Evolutionary conservation across 2,113 vertebrate species (phyloP).

Genomic region (Tamias sibiricus): DNA sequence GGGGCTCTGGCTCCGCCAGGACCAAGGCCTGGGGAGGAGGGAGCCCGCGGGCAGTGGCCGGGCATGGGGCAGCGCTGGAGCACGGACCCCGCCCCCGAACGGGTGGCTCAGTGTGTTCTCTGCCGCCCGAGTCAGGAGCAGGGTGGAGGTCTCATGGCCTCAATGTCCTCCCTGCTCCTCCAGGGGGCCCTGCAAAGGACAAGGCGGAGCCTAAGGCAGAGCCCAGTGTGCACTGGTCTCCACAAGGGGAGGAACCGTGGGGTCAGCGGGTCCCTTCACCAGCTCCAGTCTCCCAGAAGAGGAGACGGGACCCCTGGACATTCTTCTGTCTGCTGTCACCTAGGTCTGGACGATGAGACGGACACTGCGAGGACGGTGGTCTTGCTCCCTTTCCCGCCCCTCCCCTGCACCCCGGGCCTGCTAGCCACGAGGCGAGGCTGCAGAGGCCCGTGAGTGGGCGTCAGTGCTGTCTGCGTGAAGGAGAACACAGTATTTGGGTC

Average conservation of each 20-base stretch:
- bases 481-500: constrained; percentile 16
- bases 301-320: not conserved
- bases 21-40: too few species aligned
- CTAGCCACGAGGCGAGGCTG: not conserved
- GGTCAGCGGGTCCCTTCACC: fast-evolving
- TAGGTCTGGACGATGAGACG: too few species aligned
- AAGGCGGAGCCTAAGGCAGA: not conserved
- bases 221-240: not conserved
- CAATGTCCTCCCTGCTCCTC: not conserved
- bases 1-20: too few species aligned
- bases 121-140: not conserved
- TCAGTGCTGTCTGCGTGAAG: not conserved
- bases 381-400: too few species aligned
- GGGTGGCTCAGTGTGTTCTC: not conserved
- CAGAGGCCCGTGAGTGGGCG: constrained; percentile 56
- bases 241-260: not conserved
- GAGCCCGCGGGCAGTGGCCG: too few species aligned
- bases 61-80: not conserved
- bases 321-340: too few species aligned
- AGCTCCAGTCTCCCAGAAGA: not conserved
- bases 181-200: not conserved
- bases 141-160: not conserved
- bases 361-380: too few species aligned
- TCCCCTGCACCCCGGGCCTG: not conserved
- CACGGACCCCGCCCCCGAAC: not conserved